A percentile compares a stretch with the other conserved stretches of the same genome.
These are phyloP conservation scores for Perodicticus potto DNA, from an alignment of 2,797 vertebrate genomes.

Conservation along the genomic window DNA sequence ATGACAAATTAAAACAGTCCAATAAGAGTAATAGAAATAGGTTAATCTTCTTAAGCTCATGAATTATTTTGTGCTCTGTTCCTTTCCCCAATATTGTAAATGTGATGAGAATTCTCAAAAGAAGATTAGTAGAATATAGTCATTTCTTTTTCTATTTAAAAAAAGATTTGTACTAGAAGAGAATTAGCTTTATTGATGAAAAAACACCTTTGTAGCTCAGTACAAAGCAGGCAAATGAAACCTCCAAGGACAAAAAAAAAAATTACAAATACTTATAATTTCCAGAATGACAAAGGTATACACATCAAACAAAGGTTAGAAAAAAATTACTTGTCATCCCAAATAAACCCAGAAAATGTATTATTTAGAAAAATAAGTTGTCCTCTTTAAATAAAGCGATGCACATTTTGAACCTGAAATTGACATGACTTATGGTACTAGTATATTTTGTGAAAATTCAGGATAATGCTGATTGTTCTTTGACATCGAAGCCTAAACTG, in stretches of 20 bases:
- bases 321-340: slow-evolving; percentile 37
- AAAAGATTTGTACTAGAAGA: slow-evolving; percentile 60
- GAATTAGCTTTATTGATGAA: slow-evolving; percentile 73
- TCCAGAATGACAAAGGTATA: not conserved
- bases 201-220: slow-evolving; percentile 63
- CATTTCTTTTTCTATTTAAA: slow-evolving; percentile 74
- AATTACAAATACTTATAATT: slow-evolving; percentile 59
- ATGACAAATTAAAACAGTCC: slow-evolving; percentile 73
- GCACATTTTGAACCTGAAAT: slow-evolving; percentile 42
- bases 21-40: slow-evolving; percentile 80
- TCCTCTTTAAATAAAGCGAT: slow-evolving; percentile 41
- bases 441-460: slow-evolving; percentile 57
- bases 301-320: slow-evolving; percentile 33
- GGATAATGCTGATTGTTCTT: slow-evolving; percentile 57
- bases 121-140: slow-evolving; percentile 69
- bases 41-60: slow-evolving; percentile 82
- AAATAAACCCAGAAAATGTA: slow-evolving; percentile 41
- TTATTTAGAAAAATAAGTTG: slow-evolving; percentile 40
- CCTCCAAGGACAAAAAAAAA: not conserved
- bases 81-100: slow-evolving; percentile 78
- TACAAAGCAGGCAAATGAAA: slow-evolving; percentile 51
- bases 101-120: slow-evolving; percentile 84
- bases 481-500: slow-evolving; percentile 57
- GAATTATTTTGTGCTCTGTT: slow-evolving; percentile 75
- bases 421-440: slow-evolving; percentile 55